Conservation (phyloP, 2,113 vertebrate genomes). For the Lamprologus speciosus region DNA sequence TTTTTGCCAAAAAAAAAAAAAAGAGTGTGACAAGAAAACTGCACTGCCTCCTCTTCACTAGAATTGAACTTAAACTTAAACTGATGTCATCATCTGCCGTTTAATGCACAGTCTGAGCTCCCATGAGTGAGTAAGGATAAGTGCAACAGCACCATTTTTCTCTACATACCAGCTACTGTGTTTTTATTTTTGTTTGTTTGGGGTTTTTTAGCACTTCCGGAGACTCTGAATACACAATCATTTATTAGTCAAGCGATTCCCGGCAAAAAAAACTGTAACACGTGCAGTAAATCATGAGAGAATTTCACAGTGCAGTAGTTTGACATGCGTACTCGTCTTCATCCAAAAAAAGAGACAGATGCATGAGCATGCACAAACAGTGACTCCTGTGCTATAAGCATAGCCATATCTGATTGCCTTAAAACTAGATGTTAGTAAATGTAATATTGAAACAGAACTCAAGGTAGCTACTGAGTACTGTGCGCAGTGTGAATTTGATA, state of each 20-base stretch:
- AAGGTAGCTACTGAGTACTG: constrained; percentile 27
- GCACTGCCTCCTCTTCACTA: background rate
- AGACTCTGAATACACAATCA: background rate
- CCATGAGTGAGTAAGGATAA: background rate
- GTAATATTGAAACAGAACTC: constrained; percentile 6
- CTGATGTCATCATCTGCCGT: constrained; percentile 32
- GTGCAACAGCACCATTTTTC: background rate
- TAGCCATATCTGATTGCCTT: constrained; percentile 65
- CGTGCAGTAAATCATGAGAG: background rate
- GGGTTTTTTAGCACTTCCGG: background rate
- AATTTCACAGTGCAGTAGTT: background rate
- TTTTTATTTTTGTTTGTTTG: background rate
- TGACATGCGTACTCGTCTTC: background rate
- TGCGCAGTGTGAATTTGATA: background rate
- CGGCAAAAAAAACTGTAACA: background rate
- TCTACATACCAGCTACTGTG: constrained; percentile 9
- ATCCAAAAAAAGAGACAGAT: background rate
- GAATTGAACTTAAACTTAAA: background rate
- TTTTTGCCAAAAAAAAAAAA: background rate
- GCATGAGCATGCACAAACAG: constrained; percentile 45
- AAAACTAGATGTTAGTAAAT: constrained; percentile 14
- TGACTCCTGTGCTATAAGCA: constrained; percentile 21
- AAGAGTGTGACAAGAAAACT: background rate
- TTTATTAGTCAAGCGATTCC: background rate
- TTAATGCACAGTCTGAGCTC: background rate